Evolutionary conservation across 2,113 vertebrate species (phyloP).

Genomic region (Cinclus cinclus): DNA sequence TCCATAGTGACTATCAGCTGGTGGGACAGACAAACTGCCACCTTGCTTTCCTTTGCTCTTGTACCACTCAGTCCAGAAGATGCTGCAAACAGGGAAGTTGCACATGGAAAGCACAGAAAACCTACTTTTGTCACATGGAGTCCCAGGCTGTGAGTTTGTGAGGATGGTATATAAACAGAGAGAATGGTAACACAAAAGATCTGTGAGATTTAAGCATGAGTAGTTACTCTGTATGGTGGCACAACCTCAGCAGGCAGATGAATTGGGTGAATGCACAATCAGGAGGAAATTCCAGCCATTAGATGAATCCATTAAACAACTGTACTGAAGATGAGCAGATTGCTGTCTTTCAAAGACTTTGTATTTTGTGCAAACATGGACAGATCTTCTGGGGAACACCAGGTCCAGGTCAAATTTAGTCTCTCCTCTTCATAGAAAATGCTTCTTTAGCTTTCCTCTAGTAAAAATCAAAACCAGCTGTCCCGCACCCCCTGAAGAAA

Average conservation of each 20-base stretch:
- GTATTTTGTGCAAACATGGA: neutral
- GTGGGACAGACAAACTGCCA: neutral
- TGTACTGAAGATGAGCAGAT: neutral
- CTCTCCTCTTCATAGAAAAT: neutral
- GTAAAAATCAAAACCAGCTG: neutral
- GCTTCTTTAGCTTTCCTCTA: neutral
- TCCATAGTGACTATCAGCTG: neutral
- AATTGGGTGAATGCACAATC: neutral
- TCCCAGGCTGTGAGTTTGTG: neutral
- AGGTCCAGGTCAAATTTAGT: neutral
- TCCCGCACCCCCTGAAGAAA: neutral
- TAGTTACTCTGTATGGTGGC: neutral
- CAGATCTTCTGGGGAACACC: neutral
- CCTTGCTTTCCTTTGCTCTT: neutral
- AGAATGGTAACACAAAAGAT: neutral
- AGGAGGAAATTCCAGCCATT: neutral
- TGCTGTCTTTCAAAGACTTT: neutral
- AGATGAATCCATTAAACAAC: neutral
- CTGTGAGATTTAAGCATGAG: neutral
- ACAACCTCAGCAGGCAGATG: neutral
- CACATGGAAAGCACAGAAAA: neutral
- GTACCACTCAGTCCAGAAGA: neutral
- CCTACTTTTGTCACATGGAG: neutral
- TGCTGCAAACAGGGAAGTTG: neutral
- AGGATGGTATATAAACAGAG: neutral